Evolutionary conservation across 2,113 vertebrate species (phyloP).

Genomic region (Fulica atra): DNA sequence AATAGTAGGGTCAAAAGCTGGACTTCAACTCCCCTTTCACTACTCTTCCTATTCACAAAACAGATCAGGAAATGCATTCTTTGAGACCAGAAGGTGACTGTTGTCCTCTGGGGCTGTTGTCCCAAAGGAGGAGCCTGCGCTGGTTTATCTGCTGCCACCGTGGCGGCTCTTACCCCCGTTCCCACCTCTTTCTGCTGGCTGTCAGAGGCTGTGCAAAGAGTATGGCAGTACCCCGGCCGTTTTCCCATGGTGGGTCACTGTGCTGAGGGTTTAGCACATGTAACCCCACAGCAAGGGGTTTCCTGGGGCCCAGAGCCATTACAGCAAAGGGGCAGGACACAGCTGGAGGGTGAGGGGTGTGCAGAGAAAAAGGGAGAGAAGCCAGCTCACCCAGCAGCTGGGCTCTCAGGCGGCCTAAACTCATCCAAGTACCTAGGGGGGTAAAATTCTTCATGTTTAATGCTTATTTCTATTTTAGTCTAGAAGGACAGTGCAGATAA

Average conservation of each 20-base stretch:
- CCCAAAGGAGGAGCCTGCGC: rapidly evolving
- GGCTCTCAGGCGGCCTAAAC: not conserved
- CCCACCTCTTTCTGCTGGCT: not conserved
- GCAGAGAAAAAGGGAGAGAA: not conserved
- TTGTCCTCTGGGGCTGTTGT: not conserved
- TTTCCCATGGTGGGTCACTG: not conserved
- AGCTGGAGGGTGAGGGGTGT: not conserved
- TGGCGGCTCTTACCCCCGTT: not conserved
- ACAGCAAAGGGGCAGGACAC: not conserved
- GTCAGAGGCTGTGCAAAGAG: not conserved
- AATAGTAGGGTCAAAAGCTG: not conserved
- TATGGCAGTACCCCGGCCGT: rapidly evolving
- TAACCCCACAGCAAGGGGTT: not conserved
- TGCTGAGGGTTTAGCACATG: not conserved
- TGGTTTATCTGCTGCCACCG: not conserved
- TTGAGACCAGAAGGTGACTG: not conserved
- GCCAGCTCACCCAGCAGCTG: not conserved
- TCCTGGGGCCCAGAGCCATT: not conserved
- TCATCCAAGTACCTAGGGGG: not conserved
- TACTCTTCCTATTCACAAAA: not conserved
- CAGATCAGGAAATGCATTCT: not conserved
- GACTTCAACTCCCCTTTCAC: not conserved
- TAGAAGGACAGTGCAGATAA: not conserved
- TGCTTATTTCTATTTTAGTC: constrained; percentile 22
- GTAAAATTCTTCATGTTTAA: not conserved